phyloP scores from a whole-genome alignment of 2,797 vertebrate species.

The Iguana delicatissima region DNA sequence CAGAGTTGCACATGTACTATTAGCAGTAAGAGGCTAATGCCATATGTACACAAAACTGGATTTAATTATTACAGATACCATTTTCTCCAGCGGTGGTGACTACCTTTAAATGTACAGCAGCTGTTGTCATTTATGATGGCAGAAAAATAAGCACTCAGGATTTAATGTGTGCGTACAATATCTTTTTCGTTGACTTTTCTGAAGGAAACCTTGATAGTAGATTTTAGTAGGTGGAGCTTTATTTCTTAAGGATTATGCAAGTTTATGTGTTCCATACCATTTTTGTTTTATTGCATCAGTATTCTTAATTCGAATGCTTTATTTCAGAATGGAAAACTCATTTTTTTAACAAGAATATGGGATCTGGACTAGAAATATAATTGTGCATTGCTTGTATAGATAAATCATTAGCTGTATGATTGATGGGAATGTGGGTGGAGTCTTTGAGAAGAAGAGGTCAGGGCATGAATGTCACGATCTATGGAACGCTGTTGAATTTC shows the following conservation, averaged over 20 bases:
- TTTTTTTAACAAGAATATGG: background rate
- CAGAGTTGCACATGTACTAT: background rate
- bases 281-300: background rate
- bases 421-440: background rate
- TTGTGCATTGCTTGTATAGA: background rate
- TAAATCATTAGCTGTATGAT: background rate
- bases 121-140: background rate
- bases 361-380: background rate
- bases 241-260: background rate
- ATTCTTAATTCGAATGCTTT: background rate
- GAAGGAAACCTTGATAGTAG: background rate
- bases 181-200: background rate
- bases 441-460: background rate
- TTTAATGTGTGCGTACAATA: background rate
- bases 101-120: background rate
- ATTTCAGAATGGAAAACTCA: background rate
- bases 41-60: background rate
- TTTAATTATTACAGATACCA: background rate
- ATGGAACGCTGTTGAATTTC: background rate
- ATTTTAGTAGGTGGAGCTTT: background rate
- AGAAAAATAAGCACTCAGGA: background rate
- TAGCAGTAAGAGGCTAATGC: background rate
- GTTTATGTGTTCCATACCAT: background rate
- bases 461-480: background rate
- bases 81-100: background rate